Percentiles rank a stretch among this genome's conserved stretches.
phyloP scores from a whole-genome alignment of 1,140 invertebrate genomes.

The Drosophila cardini region DNA sequence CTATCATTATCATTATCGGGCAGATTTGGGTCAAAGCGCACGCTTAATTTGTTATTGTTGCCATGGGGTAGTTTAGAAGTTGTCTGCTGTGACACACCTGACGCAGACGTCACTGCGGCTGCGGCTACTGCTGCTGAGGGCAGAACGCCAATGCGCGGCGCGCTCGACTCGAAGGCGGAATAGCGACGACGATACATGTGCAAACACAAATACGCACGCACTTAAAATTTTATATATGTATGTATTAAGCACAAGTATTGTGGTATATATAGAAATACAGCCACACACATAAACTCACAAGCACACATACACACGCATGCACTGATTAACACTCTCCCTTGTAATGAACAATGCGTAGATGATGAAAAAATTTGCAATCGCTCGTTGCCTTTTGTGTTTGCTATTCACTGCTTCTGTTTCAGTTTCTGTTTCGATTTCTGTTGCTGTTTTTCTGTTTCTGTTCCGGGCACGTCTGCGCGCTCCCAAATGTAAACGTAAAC shows the following conservation, averaged over 20 bases:
- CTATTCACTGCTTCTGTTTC: slow-evolving; percentile 28
- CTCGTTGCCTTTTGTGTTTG: slow-evolving; percentile 27
- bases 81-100: slow-evolving; percentile 42
- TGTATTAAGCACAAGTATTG: slow-evolving; percentile 7
- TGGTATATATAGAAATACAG: slow-evolving; percentile 12
- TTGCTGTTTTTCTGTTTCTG: slow-evolving; percentile 50
- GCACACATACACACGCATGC: slow-evolving; percentile 32
- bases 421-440: slow-evolving; percentile 1
- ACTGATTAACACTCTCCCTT: slow-evolving; percentile 35
- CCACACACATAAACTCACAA: slow-evolving; percentile 11
- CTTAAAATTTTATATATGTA: slow-evolving; percentile 1
- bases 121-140: slow-evolving; percentile 42
- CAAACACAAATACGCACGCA: slow-evolving; percentile 24
- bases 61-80: slow-evolving; percentile 41
- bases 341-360: slow-evolving; percentile 43
- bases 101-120: slow-evolving; percentile 17
- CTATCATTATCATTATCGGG: slow-evolving; percentile 70
- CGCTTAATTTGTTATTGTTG: slow-evolving; percentile 64
- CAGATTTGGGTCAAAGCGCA: slow-evolving; percentile 79
- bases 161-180: slow-evolving; percentile 74
- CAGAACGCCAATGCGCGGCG: slow-evolving; percentile 74
- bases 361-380: slow-evolving; percentile 43
- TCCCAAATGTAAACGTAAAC: slow-evolving; percentile 72
- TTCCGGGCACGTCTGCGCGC: slow-evolving; percentile 71
- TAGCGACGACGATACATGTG: slow-evolving; percentile 82